Base-by-base conservation (phyloP, 1,140 invertebrate species). In the Lethocerus indicus region DNA sequence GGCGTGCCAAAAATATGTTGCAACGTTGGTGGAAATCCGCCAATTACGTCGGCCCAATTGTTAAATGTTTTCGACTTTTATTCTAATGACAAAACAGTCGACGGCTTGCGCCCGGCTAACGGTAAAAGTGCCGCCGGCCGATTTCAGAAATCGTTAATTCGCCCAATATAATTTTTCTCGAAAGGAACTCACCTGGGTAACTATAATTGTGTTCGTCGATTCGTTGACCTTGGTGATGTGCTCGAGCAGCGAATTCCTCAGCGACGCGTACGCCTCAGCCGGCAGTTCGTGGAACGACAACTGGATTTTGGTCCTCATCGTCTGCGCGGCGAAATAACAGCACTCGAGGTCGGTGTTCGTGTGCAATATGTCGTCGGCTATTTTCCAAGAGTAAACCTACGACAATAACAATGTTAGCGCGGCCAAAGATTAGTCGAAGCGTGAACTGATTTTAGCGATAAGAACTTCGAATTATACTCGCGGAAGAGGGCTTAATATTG, bases 271-370 rank as follows among this genome's bases (percentile, higher is more conserved):
- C 26, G 87, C 80, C 57, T 87, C 81, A 14, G 70, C 56, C 9
- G 94, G 92, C 44, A 99, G 67, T 69, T 99, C 94, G 59, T 90
- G 81, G 61, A 98, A 93, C 47, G 83, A 87, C 57, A 83, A 76
- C 66, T 96, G 87, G 44, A 90, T 86, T 73, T 98, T 98, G 12
- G 86, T 86, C 53, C 93, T 74, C 79, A 98, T 90, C 3, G 93
- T 98, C 67, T 98, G 93, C 9, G 94, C 92, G 20, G 90, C 94
- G 71, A 98, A 97, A 64, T 94, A 95, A 68, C 90, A 93, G 21
- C 89, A 91, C 57, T 95, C 79, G 44, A 92, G 59, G 64, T 90
- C 84, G 54, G 75, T 71, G 60, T 92, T 90, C 32, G 86, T 73
- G 51, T 86, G 81, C 13, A 98, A 65, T 53, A 98, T 72, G 65